Evolutionary conservation across 2,888 invertebrate species (phyloP).

Genomic region (Mellilla xanthometata): DNA sequence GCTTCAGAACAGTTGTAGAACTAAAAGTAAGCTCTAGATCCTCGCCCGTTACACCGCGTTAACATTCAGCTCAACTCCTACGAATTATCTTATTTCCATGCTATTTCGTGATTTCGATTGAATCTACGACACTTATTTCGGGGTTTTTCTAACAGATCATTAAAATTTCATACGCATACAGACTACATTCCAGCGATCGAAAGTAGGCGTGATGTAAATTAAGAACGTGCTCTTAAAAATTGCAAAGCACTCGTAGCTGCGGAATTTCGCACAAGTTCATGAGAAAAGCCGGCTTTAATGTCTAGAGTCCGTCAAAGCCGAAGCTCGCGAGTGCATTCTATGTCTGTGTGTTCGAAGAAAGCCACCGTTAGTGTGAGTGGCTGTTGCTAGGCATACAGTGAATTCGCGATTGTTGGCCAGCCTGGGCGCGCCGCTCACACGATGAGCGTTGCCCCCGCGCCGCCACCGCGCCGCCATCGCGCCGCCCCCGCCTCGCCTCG

Average conservation of each 20-base stretch:
- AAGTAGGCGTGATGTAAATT: constrained; percentile 38
- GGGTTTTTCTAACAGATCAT: constrained; percentile 37
- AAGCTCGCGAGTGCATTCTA: constrained; percentile 52
- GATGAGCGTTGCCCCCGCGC: constrained; percentile 77
- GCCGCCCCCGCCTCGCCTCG: constrained; percentile 24
- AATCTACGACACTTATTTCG: constrained; percentile 45
- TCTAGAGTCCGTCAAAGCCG: constrained; percentile 54
- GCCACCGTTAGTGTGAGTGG: constrained; percentile 67
- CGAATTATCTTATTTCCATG: constrained; percentile 70
- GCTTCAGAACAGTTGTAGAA: too few species aligned
- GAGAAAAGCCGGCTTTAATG: constrained; percentile 48
- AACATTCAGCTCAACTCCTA: constrained; percentile 58
- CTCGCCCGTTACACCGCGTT: constrained; percentile 65
- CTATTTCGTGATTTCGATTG: constrained; percentile 59
- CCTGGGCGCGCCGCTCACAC: constrained; percentile 73
- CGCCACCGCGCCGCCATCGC: constrained; percentile 30
- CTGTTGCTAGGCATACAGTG: constrained; percentile 76
- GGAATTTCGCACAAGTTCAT: constrained; percentile 38
- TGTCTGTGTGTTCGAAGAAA: constrained; percentile 60
- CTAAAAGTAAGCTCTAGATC: too few species aligned
- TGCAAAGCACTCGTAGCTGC: constrained; percentile 28
- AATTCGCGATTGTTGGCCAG: constrained; percentile 74
- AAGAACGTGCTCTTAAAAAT: constrained; percentile 37
- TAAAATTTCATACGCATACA: constrained; percentile 46
- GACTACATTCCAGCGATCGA: constrained; percentile 41